A percentile compares a stretch with the other conserved stretches of the same genome.
Conservation (phyloP, 1,140 invertebrate genomes). For the Wiebesia pumilae region DNA sequence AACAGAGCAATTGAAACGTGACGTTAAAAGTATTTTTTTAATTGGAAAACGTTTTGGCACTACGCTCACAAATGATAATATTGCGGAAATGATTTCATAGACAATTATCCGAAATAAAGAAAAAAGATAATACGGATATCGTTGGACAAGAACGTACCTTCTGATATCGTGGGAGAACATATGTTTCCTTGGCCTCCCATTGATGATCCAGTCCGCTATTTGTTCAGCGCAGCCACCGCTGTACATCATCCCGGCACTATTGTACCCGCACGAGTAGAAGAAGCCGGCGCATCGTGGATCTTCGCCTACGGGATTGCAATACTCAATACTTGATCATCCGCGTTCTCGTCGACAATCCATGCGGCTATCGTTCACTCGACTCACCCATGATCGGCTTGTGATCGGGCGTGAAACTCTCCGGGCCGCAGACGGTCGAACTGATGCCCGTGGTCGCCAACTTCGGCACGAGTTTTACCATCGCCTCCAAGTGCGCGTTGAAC, state of each 20-base stretch:
- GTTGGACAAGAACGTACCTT: constrained; percentile 64
- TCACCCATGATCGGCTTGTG: constrained; percentile 89
- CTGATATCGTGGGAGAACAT: constrained; percentile 91
- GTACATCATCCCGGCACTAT: constrained; percentile 93
- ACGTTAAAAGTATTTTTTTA: too few species aligned
- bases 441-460: constrained; percentile 84
- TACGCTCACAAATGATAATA: too few species aligned
- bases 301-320: constrained; percentile 68
- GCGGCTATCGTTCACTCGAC: background rate
- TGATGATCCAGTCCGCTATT: constrained; percentile 87
- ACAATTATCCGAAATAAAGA: too few species aligned
- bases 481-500: constrained; percentile 85
- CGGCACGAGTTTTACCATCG: constrained; percentile 84
- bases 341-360: background rate
- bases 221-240: constrained; percentile 90
- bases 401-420: constrained; percentile 92
- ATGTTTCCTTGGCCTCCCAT: constrained; percentile 86
- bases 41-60: too few species aligned
- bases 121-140: too few species aligned
- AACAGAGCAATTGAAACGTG: too few species aligned
- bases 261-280: constrained; percentile 91
- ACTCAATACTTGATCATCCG: background rate
- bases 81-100: too few species aligned
- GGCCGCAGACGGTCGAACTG: constrained; percentile 89
- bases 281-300: constrained; percentile 78